phyloP scores from a whole-genome alignment of 2,888 invertebrate genomes.

The Ligdia adustata region DNA sequence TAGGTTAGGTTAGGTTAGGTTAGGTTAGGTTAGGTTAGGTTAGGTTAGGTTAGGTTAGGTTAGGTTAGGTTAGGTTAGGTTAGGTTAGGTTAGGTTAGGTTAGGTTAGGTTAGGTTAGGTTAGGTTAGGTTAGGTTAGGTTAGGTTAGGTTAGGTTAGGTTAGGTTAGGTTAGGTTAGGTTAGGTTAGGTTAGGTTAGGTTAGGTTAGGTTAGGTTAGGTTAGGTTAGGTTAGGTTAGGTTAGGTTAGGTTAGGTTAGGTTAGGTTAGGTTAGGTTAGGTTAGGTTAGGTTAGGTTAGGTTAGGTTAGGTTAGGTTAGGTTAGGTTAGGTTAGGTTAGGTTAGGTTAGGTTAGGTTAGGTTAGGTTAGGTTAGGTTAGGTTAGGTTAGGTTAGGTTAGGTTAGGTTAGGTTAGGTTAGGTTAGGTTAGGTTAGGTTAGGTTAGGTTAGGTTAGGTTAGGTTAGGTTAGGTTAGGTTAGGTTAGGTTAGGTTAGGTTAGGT shows the following conservation, averaged over 20 bases:
- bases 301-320: conserved; percentile 37
- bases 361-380: conserved; percentile 35
- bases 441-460: conserved; percentile 40
- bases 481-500: conserved; percentile 35
- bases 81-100: conserved; percentile 27
- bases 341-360: conserved; percentile 37
- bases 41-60: conserved; percentile 31
- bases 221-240: conserved; percentile 37
- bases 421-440: conserved; percentile 40
- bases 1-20: conserved; percentile 30
- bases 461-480: conserved; percentile 39
- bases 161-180: conserved; percentile 35
- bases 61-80: conserved; percentile 29
- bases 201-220: conserved; percentile 35
- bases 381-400: conserved; percentile 35
- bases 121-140: conserved; percentile 34
- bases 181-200: conserved; percentile 22
- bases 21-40: conserved; percentile 28
- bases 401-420: conserved; percentile 38
- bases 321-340: conserved; percentile 37
- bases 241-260: conserved; percentile 38
- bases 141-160: conserved; percentile 33
- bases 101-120: conserved; percentile 28
- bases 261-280: conserved; percentile 38
- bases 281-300: conserved; percentile 38